Conservation (phyloP, 2,888 invertebrate species). For the Leuctra nigra region DNA sequence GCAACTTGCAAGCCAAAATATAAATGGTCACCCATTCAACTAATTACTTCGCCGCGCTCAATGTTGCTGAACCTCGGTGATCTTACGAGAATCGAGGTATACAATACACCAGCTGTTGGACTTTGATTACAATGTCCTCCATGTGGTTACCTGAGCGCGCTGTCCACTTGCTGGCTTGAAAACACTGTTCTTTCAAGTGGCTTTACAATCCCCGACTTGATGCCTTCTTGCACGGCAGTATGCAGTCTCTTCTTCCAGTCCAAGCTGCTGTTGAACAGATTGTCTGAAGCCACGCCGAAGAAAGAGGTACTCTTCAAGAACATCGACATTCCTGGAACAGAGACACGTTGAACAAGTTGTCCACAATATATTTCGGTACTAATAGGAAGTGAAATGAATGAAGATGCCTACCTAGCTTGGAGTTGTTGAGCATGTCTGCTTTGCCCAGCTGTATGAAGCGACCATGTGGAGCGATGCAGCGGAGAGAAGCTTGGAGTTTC, state of each 20-base stretch:
- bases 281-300: conserved; percentile 52
- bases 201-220: conserved; percentile 46
- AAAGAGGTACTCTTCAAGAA: conserved; percentile 52
- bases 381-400: too few relatives aligned
- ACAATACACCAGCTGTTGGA: too few relatives aligned
- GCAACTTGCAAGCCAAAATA: too few relatives aligned
- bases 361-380: too few relatives aligned
- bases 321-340: conserved; percentile 46
- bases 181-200: conserved; percentile 47
- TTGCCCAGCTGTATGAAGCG: conserved; percentile 54
- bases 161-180: conserved; percentile 44
- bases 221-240: conserved; percentile 44
- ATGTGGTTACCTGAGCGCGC: conserved; percentile 41
- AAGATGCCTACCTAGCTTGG: conserved; percentile 43
- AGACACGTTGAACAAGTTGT: background rate
- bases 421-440: conserved; percentile 50
- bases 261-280: conserved; percentile 44
- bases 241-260: conserved; percentile 45
- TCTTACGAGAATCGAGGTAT: too few relatives aligned
- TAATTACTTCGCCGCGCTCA: too few relatives aligned
- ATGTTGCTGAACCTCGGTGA: too few relatives aligned
- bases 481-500: conserved; percentile 49
- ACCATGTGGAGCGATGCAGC: conserved; percentile 48
- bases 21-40: background rate
- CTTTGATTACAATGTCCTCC: too few relatives aligned